Evolutionary conservation across 2,797 vertebrate genomes (phyloP).

Genomic region (Martes flavigula): DNA sequence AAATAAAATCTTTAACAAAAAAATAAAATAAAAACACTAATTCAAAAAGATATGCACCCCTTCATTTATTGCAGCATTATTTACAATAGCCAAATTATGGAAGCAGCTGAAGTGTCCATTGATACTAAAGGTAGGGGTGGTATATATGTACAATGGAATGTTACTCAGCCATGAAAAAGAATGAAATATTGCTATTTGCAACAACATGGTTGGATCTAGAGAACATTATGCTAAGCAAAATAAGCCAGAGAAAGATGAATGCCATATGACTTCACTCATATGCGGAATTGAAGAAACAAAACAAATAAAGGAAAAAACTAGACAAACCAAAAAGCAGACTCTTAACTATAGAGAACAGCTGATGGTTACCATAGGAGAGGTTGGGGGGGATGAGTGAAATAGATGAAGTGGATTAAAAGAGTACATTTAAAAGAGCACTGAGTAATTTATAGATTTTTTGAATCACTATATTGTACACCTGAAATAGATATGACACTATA

Average conservation of each 20-base stretch:
- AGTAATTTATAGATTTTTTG: not conserved
- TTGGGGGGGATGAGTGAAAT: not conserved
- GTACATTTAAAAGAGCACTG: not conserved
- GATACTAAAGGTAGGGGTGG: not conserved
- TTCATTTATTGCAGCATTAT: not conserved
- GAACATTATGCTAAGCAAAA: not conserved
- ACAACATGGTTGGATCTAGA: not conserved
- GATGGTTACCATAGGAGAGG: not conserved
- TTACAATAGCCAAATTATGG: not conserved
- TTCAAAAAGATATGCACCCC: not conserved
- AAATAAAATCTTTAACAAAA: too few species aligned
- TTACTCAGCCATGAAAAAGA: not conserved
- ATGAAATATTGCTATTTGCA: not conserved
- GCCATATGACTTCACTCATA: not conserved
- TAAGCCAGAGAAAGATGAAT: not conserved
- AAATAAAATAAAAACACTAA: not conserved
- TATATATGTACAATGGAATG: not conserved
- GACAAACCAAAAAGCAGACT: not conserved
- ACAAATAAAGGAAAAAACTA: not conserved
- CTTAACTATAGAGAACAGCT: not conserved
- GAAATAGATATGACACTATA: not conserved
- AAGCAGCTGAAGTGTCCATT: not conserved
- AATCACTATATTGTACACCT: not conserved
- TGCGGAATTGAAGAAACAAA: not conserved
- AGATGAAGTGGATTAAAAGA: not conserved